These are phyloP conservation scores for Mimas tiliae DNA, from an alignment of 2,888 invertebrate species.

Conservation along the genomic window DNA sequence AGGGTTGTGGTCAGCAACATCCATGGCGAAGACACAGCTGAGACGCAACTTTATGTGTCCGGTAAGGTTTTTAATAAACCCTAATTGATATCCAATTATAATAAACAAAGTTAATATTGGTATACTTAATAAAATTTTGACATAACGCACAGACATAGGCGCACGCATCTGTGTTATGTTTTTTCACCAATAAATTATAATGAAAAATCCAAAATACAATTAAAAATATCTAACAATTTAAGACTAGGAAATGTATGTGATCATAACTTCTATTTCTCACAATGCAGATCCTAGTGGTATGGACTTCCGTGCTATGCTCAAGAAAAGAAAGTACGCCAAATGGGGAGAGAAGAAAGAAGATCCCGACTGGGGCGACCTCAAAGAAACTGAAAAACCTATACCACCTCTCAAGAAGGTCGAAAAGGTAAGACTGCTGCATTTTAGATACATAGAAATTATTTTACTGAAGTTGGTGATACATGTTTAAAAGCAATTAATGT, in stretches of 20 bases:
- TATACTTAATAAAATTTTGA: not conserved
- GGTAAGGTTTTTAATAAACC: constrained; percentile 81
- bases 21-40: constrained; percentile 97
- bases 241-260: not conserved
- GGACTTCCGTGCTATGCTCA: constrained; percentile 99
- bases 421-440: constrained; percentile 88
- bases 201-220: not conserved
- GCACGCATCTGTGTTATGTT: too few species aligned
- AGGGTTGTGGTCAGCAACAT: constrained; percentile 96
- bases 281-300: constrained; percentile 96
- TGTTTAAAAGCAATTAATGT: constrained; percentile 24
- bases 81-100: not conserved
- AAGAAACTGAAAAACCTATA: constrained; percentile 94
- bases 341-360: constrained; percentile 96
- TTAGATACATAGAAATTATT: not conserved
- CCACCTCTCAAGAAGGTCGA: constrained; percentile 96
- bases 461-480: constrained; percentile 27
- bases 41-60: constrained; percentile 98
- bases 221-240: not conserved
- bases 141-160: too few species aligned
- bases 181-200: too few species aligned
- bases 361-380: constrained; percentile 96
- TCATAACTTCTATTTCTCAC: not conserved
- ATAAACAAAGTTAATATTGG: not conserved
- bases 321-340: constrained; percentile 97